phyloP scores from a whole-genome alignment of 2,888 invertebrate species.

The Trileptium ribeirensis region DNA sequence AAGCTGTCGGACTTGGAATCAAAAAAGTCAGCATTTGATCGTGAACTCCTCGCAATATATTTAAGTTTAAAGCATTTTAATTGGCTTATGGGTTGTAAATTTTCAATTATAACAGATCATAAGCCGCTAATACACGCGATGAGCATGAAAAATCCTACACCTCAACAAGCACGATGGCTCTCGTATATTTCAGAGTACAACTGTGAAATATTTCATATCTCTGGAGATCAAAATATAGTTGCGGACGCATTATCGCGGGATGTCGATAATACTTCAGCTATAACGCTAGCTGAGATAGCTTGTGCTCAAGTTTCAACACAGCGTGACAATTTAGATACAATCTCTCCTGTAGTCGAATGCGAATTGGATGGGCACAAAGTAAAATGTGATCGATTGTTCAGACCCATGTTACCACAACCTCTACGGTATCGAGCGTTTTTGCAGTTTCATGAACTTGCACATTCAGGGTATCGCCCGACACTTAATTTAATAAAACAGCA shows the following conservation, averaged over 20 bases:
- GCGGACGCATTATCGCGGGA: conserved; percentile 3
- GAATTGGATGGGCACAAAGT: neutral
- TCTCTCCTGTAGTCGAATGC: neutral
- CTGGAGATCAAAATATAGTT: neutral
- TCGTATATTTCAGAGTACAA: conserved; percentile 8
- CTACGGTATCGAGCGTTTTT: neutral
- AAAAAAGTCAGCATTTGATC: neutral
- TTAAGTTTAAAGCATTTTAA: conserved; percentile 9
- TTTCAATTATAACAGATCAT: conserved; percentile 9
- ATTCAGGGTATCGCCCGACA: neutral
- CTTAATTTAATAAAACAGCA: neutral
- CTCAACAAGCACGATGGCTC: conserved; percentile 13
- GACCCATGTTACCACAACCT: neutral
- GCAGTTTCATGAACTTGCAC: neutral
- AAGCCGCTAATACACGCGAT: conserved; percentile 6
- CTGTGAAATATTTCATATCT: neutral
- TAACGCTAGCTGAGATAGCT: neutral
- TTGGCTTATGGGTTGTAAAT: neutral
- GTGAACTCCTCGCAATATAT: neutral
- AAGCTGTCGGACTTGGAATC: neutral
- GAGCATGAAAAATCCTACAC: conserved; percentile 10
- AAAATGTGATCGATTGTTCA: neutral
- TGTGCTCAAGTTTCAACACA: neutral
- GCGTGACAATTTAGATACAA: neutral
- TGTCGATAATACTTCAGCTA: neutral